phyloP scores from a whole-genome alignment of 2,113 vertebrate genomes.

The Megaptera novaeangliae region DNA sequence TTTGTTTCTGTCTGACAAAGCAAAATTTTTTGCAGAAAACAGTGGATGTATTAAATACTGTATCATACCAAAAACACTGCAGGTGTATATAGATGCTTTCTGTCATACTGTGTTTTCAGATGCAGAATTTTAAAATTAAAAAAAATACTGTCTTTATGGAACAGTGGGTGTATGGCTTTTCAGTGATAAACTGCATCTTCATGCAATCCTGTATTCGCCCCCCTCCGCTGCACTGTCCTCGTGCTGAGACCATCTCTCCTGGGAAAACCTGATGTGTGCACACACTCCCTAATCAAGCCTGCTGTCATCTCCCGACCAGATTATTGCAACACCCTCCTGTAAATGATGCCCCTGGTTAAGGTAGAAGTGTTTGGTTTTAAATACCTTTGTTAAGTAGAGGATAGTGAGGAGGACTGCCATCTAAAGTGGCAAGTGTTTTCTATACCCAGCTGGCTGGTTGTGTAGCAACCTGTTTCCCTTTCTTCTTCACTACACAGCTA shows the following conservation, averaged over 20 bases:
- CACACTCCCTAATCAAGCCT: background rate
- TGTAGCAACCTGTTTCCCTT: background rate
- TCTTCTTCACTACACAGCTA: background rate
- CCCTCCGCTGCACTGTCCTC: background rate
- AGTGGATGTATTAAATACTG: slow-evolving; percentile 87
- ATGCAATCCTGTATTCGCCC: background rate
- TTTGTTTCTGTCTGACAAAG: slow-evolving; percentile 86
- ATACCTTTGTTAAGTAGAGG: background rate
- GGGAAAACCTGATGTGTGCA: background rate
- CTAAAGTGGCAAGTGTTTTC: background rate
- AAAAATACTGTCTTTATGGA: slow-evolving; percentile 74
- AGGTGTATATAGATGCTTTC: slow-evolving; percentile 93
- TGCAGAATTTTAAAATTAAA: slow-evolving; percentile 94
- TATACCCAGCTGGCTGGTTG: background rate
- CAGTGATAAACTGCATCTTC: background rate
- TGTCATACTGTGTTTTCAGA: slow-evolving; percentile 92
- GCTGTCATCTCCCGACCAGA: background rate
- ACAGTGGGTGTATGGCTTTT: background rate
- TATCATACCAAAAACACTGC: slow-evolving; percentile 92
- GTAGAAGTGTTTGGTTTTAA: background rate
- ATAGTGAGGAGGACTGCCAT: background rate
- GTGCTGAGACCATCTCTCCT: background rate
- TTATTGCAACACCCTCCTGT: background rate
- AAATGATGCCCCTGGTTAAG: background rate
- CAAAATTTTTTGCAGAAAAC: slow-evolving; percentile 83